Evolutionary conservation across 2,888 invertebrate species (phyloP).

Genomic region (Hyles lineata): DNA sequence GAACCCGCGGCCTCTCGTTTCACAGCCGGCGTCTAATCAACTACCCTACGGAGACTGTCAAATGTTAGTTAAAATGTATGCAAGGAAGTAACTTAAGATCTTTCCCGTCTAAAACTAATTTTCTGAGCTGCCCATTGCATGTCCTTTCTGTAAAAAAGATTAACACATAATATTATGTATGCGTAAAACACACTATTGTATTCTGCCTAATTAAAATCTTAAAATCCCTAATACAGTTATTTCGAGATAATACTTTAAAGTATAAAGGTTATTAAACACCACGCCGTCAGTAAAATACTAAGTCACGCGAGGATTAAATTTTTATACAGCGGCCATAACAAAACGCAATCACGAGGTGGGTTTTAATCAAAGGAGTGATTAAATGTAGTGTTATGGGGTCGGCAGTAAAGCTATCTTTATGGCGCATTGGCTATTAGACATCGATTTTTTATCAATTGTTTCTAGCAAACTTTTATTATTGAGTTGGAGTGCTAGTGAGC

Average conservation of each 20-base stretch:
- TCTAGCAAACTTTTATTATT: too few species aligned
- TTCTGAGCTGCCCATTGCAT: too few species aligned
- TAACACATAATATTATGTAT: too few species aligned
- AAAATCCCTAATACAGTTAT: neutral
- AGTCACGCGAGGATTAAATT: conserved; percentile 40
- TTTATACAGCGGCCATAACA: conserved; percentile 46
- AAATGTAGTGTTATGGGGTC: conserved; percentile 40
- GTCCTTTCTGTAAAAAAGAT: too few species aligned
- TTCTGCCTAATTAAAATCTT: neutral
- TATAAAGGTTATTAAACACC: conserved; percentile 29
- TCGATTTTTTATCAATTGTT: neutral
- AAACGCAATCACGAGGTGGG: conserved; percentile 38
- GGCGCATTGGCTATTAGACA: neutral
- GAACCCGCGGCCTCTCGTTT: too few species aligned
- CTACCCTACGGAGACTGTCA: too few species aligned
- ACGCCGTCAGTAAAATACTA: conserved; percentile 37
- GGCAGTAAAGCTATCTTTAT: conserved; percentile 44
- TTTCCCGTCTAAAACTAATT: too few species aligned
- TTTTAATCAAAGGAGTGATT: conserved; percentile 51
- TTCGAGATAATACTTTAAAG: neutral
- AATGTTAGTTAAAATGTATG: too few species aligned
- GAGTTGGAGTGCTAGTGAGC: too few species aligned
- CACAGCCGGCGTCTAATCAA: too few species aligned
- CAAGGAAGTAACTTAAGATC: too few species aligned
- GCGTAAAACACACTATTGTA: neutral